Base-by-base conservation (phyloP, 2,113 vertebrate genomes). In the Probosciger aterrimus region DNA sequence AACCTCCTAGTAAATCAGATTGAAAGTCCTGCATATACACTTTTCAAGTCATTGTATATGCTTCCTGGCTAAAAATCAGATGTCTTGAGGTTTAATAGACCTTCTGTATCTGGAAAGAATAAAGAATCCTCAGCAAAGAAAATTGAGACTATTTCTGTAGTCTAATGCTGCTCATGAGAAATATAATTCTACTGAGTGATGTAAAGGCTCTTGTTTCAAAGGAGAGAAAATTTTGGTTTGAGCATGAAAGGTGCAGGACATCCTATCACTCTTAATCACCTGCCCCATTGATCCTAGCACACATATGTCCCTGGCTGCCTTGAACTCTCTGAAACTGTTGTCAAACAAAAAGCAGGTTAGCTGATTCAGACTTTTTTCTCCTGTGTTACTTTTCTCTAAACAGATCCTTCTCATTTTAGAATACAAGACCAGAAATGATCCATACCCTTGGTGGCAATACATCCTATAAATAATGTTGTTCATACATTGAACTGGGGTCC, bases 31-130 rank as follows among this genome's bases (percentile, higher is more conserved):
- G 33, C 57, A 78, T 49, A 41, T 76, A 64, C 25, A 95, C 68
- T 87, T 96, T 96, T 96, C 86, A 84, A 95, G 89, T 82, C 46
- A 81, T 83, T 96, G 89, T 96, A 95, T 96, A 83, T 74, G 84
- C 65, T 95, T 97, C 81, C 94, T 95, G 82, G 62, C 85, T 92
- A 39, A 93, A 96, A 96, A 90, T 90, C 88, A 89, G 67, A 93
- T 90, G 88, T 95, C 88, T 95, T 94, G 62, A 93, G 43, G 71
- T 86, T 91, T 95, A 91, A 92, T 85, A 95, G 74, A 65, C 59
- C 14, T 87, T 70, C 59, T 53, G 15, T 77, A 64, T 41, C 12
- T 93, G 60, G 27, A 75, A 87, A 88, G 93, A 80, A 65, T 35
- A 86, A 75, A 63, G 76, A 82, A 87, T 86, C 30, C 35, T 53